phyloP scores from a whole-genome alignment of 2,113 vertebrate genomes.

The Atherinomorus stipes region DNA sequence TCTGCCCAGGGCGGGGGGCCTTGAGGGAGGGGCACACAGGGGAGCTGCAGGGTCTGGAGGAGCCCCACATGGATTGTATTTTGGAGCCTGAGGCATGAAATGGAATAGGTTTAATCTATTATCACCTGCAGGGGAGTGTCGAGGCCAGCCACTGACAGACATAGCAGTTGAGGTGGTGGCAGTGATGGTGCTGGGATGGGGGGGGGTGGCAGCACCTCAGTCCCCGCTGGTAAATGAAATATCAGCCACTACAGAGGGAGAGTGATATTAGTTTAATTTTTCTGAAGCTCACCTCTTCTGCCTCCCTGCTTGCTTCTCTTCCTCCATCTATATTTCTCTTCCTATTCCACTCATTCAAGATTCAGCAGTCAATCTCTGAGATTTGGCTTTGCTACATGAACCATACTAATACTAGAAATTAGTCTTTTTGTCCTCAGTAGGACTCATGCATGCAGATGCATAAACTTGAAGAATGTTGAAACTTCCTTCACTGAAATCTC shows the following conservation, averaged over 20 bases:
- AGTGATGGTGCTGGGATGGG: slow-evolving; percentile 16
- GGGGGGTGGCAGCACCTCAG: slow-evolving; percentile 52
- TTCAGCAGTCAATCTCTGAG: slow-evolving; percentile 24
- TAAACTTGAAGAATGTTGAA: background rate
- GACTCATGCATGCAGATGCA: background rate
- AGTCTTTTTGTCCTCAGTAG: background rate
- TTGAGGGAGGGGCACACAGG: slow-evolving; percentile 31
- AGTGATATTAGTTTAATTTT: slow-evolving; percentile 76
- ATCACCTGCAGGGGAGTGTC: slow-evolving; percentile 76
- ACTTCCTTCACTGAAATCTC: background rate
- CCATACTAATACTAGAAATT: slow-evolving; percentile 1
- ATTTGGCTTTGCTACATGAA: slow-evolving; percentile 21
- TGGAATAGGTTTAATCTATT: slow-evolving; percentile 84
- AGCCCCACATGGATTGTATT: slow-evolving; percentile 82
- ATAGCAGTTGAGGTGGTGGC: slow-evolving; percentile 50
- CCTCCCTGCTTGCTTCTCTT: slow-evolving; percentile 31
- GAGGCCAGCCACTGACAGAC: slow-evolving; percentile 70
- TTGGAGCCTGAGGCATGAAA: slow-evolving; percentile 83
- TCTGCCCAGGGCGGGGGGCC: slow-evolving; percentile 66
- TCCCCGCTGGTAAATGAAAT: slow-evolving; percentile 76
- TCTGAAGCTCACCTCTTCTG: slow-evolving; percentile 54
- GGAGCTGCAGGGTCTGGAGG: slow-evolving; percentile 68
- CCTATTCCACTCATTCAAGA: slow-evolving; percentile 19
- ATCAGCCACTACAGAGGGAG: slow-evolving; percentile 70
- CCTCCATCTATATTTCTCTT: slow-evolving; percentile 1